These are phyloP conservation scores for Gymnocheta viridis DNA, from an alignment of 2,888 invertebrate species.

Conservation along the genomic window DNA sequence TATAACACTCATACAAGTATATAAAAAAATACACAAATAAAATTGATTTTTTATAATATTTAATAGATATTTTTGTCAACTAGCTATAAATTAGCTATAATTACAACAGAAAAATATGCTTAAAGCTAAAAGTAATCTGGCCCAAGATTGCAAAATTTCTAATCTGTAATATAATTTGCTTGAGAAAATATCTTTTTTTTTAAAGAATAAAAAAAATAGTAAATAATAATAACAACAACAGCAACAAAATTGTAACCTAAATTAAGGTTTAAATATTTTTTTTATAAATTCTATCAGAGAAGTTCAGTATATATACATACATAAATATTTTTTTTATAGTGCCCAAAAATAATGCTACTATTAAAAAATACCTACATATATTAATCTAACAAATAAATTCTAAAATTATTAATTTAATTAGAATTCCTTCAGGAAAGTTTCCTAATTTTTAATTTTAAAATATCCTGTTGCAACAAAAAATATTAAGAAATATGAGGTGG, in stretches of 20 bases:
- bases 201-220: constrained; percentile 2
- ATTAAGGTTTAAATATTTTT: constrained; percentile 5
- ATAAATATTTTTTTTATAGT: neutral
- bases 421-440: neutral
- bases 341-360: constrained; percentile 1
- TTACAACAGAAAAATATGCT: constrained; percentile 1
- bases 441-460: neutral
- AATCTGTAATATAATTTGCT: neutral
- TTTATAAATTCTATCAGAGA: neutral
- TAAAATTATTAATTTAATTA: neutral
- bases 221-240: constrained; percentile 43
- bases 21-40: constrained; percentile 48
- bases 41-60: constrained; percentile 51
- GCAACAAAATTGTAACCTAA: constrained; percentile 32
- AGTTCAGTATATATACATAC: neutral
- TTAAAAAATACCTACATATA: constrained; percentile 4
- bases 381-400: neutral
- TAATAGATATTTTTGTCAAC: constrained; percentile 23
- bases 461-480: neutral
- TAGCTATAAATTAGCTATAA: neutral
- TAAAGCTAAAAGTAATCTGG: neutral
- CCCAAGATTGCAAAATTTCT: neutral
- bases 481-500: constrained; percentile 56
- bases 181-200: neutral
- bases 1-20: constrained; percentile 64